Conservation (phyloP, 2,113 vertebrate genomes). For the Lagopus leucura region DNA sequence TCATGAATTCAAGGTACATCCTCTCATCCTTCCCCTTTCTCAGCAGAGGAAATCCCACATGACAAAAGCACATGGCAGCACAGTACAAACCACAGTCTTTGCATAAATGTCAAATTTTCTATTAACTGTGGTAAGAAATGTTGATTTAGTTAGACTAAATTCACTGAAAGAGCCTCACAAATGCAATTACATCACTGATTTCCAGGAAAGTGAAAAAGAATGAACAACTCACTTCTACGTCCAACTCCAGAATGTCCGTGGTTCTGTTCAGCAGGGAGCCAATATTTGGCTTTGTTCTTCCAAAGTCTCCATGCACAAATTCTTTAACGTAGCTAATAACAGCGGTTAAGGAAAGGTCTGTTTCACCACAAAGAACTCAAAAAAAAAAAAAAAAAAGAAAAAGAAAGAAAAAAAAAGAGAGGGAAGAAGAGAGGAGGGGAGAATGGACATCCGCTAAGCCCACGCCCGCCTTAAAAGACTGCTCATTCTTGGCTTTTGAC, state of each 20-base stretch:
- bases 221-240: conserved; percentile 88
- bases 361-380: not conserved
- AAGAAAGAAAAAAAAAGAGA: not conserved
- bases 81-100: not conserved
- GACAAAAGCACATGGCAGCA: not conserved
- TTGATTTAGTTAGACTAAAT: not conserved
- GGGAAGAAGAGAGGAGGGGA: too few species aligned
- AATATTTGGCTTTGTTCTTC: conserved; percentile 94
- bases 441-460: not conserved
- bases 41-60: not conserved
- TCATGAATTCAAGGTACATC: not conserved
- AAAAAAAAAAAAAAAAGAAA: not conserved
- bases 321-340: conserved; percentile 93
- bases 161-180: not conserved
- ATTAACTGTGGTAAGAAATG: not conserved
- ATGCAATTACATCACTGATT: not conserved
- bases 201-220: not conserved
- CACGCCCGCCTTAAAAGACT: not conserved
- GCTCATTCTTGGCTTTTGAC: not conserved
- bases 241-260: conserved; percentile 93
- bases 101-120: not conserved
- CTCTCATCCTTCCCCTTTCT: not conserved
- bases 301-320: conserved; percentile 97
- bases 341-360: conserved; percentile 75
- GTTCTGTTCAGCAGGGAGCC: conserved; percentile 88